Percentiles rank a stretch among this genome's conserved stretches.
Conservation (phyloP, 1,140 invertebrate species). For the Lysiphlebus fabarum region DNA sequence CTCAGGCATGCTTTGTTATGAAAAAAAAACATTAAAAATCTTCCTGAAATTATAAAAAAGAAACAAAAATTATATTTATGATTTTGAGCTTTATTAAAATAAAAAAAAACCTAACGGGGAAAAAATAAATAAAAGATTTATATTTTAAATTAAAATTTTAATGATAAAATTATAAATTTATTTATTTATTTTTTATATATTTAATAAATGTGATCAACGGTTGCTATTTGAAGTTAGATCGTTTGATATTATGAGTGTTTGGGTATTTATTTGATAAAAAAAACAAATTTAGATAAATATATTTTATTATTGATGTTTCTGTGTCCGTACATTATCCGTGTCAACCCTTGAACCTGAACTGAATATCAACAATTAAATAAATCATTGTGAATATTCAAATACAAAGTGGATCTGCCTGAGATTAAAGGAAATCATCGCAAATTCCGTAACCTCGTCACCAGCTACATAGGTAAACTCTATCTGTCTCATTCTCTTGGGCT, state of each 20-base stretch:
- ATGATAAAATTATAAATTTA: too few relatives aligned
- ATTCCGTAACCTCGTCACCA: constrained; percentile 95
- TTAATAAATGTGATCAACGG: constrained; percentile 4
- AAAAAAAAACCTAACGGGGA: not conserved
- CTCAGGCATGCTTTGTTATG: too few relatives aligned
- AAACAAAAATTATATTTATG: not conserved
- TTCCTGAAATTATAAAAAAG: not conserved
- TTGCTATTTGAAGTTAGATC: constrained; percentile 19
- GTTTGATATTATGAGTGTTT: constrained; percentile 32
- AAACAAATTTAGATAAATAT: constrained; percentile 42
- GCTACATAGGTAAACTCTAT: constrained; percentile 85
- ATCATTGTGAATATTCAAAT: constrained; percentile 46
- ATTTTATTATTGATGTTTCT: constrained; percentile 45
- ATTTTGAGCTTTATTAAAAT: not conserved
- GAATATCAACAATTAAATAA: constrained; percentile 34
- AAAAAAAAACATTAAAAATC: too few relatives aligned
- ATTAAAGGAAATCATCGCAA: constrained; percentile 96
- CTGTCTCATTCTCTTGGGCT: constrained; percentile 40
- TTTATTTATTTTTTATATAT: too few relatives aligned
- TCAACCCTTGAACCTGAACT: constrained; percentile 46
- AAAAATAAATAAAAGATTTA: too few relatives aligned
- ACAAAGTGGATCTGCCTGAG: constrained; percentile 89
- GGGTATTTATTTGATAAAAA: constrained; percentile 28
- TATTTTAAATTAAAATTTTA: too few relatives aligned
- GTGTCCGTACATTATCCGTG: constrained; percentile 56